Conservation (phyloP, 2,113 vertebrate species). For the Chauna torquata region DNA sequence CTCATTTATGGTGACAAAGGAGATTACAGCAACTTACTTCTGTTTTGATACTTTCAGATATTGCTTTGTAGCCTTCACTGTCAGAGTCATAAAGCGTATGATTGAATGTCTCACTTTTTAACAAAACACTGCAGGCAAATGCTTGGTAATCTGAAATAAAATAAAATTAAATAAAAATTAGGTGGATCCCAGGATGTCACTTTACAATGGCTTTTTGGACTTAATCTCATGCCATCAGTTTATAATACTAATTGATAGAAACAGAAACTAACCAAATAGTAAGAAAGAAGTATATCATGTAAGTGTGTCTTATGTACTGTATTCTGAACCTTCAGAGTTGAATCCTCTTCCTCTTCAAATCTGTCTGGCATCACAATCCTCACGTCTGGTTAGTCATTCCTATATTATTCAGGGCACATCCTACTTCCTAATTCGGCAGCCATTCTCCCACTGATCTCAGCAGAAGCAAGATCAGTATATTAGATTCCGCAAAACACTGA, state of each 20-base stretch:
- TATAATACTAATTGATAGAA: not conserved
- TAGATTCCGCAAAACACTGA: not conserved
- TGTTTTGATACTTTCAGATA: not conserved
- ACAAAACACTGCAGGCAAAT: not conserved
- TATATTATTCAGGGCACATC: not conserved
- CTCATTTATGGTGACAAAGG: not conserved
- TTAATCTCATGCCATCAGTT: not conserved
- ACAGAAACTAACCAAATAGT: not conserved
- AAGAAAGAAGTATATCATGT: not conserved
- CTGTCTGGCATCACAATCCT: not conserved
- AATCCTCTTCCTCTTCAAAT: not conserved
- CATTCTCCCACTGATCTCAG: not conserved
- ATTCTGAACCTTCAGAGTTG: not conserved
- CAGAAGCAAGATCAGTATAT: not conserved
- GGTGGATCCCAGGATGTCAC: not conserved
- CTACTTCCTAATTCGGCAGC: not conserved
- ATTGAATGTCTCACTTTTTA: not conserved
- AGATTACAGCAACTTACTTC: slow-evolving; percentile 34
- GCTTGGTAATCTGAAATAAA: slow-evolving; percentile 32
- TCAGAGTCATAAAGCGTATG: slow-evolving; percentile 8
- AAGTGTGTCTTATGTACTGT: not conserved
- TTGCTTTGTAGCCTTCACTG: not conserved
- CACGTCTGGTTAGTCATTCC: not conserved
- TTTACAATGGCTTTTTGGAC: not conserved
- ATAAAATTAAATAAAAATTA: not conserved